phyloP scores from a whole-genome alignment of 2,113 vertebrate genomes.

The Ariopsis seemanni region DNA sequence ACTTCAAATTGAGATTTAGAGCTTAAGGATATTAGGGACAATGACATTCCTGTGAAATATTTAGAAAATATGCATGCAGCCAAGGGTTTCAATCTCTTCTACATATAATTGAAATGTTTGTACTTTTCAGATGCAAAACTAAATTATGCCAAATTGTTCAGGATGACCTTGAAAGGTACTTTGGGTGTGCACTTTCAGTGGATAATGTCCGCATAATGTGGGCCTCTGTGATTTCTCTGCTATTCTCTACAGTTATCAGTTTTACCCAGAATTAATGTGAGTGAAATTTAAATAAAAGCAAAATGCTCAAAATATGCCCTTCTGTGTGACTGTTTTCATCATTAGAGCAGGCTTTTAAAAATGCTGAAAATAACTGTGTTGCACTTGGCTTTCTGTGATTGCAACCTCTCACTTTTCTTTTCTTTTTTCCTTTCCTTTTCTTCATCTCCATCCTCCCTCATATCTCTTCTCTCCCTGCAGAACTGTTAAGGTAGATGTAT shows the following conservation, averaged over 20 bases:
- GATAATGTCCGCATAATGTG: constrained; percentile 4
- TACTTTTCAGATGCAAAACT: constrained; percentile 23
- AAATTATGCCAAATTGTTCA: constrained; percentile 60
- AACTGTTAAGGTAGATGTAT: constrained; percentile 91
- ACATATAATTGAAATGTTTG: background rate
- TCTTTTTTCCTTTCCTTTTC: background rate
- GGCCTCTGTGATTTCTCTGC: background rate
- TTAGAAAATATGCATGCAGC: constrained; percentile 6
- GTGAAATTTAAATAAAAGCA: constrained; percentile 14
- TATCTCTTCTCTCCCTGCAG: constrained; percentile 8
- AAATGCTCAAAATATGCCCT: background rate
- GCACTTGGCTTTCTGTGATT: constrained; percentile 5
- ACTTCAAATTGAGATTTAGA: background rate
- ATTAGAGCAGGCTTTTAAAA: background rate
- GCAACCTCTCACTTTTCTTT: background rate
- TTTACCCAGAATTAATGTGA: background rate
- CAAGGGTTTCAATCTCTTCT: background rate
- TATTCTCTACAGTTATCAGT: background rate
- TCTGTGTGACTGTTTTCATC: constrained; percentile 1
- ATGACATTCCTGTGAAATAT: background rate
- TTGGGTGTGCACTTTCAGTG: background rate
- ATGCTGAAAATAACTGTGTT: background rate
- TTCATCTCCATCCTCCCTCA: background rate
- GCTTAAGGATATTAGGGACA: no score
- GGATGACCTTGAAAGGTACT: constrained; percentile 64